These are phyloP conservation scores for Heloderma charlesbogerti DNA, from an alignment of 2,113 vertebrate species.

Conservation along the genomic window DNA sequence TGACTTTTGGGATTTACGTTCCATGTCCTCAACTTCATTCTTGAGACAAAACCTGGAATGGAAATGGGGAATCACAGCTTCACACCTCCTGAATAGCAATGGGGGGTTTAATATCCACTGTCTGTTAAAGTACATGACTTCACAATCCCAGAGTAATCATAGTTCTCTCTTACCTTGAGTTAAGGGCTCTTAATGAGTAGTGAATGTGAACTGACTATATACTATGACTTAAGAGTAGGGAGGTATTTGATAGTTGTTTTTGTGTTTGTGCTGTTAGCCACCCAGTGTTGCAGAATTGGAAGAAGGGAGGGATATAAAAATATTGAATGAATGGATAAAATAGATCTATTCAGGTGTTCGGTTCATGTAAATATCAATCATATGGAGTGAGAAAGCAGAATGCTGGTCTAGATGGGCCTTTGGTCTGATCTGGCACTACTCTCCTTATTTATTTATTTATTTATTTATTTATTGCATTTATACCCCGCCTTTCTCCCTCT, in stretches of 20 bases:
- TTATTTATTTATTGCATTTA: background rate
- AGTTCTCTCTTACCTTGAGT: slow-evolving; percentile 28
- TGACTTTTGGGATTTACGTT: fast-evolving
- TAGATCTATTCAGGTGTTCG: background rate
- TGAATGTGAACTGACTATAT: slow-evolving; percentile 5
- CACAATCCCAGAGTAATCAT: background rate
- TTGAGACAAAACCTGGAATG: fast-evolving
- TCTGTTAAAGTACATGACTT: slow-evolving; percentile 5
- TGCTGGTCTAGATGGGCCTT: background rate
- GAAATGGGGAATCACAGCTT: background rate
- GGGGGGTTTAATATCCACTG: background rate
- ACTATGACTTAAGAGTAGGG: background rate
- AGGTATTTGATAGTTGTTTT: too few relatives aligned
- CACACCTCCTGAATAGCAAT: slow-evolving; percentile 21
- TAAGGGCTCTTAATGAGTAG: background rate
- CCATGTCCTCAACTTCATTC: background rate
- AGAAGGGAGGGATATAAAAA: too few relatives aligned
- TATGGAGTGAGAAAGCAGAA: background rate
- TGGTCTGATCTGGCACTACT: background rate
- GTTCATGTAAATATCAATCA: background rate
- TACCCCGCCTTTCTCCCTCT: too few relatives aligned
- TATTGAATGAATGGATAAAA: background rate
- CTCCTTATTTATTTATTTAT: too few relatives aligned
- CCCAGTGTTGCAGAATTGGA: too few relatives aligned
- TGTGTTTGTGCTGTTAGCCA: too few relatives aligned